Base-by-base conservation (phyloP, 1,140 invertebrate genomes). In the Acromyrmex charruanus region DNA sequence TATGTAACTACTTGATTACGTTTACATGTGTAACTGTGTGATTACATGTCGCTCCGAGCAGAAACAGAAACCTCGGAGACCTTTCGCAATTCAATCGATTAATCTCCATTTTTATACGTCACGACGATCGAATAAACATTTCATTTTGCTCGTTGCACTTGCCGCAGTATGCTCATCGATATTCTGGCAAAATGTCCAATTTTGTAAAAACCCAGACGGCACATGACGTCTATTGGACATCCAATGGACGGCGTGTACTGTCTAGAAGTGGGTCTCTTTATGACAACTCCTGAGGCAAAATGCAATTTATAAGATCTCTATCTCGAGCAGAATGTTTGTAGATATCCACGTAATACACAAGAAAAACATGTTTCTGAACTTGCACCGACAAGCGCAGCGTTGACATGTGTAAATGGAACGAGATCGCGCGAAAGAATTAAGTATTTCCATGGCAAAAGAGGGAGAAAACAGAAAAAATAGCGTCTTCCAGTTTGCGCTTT, bases 401-500 rank as follows among this genome's bases (percentile, higher is more conserved):
- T 59, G 75, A 79, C 66, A 71, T 51, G 79, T 77, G 68, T 66
- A 21, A 66, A 66, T 58, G 74, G 65, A 77, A 77, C 81, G 71
- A 85, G 69, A 59, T n/a, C 59, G 74, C 55, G 77, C 59, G 79
- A 12, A 12, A 31, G n/a, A 51, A 35, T n/a, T 21, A 82, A 61
- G 58, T 16, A 58, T 80, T 79, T 58, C 21, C 18, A 74, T 28
- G 35, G 28, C 7, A 72, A n/a, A 63, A 72, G 51, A 51, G 53
- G 6, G 65, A 18, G 39, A 85, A 12, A 86, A 69, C 16, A 72
- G 61, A 72, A 65, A 75, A 89, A 91, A 87, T 82, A 89, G 89
- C 90, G 90, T 91, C 90, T 91, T 91, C 90, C 90, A 90, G 87
- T 77, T 91, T 91, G 90, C 89, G 87, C 87, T 90, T 91, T 88